Evolutionary conservation across 2,888 invertebrate species (phyloP), one percentile per base, ranked within the genome.

Genomic region (Tenthredo notha): DNA sequence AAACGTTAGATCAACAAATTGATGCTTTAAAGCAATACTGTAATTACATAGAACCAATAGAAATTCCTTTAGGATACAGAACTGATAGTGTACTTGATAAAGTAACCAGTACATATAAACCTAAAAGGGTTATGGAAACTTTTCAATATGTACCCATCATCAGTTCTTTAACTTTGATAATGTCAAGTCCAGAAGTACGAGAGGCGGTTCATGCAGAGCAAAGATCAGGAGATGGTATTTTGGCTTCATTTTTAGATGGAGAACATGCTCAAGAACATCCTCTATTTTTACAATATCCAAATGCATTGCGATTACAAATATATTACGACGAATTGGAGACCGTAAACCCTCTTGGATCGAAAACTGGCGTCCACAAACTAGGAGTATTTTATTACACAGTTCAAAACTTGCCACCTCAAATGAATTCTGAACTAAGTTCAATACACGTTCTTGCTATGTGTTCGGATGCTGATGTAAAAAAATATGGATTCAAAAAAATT

Each of bases 241-340:
- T 87, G 37, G 40, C 25, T 37, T 87, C 87, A 4, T 88, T 87
- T 85, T 40, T 87, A 15, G 87, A 88, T 85, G 86, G 88, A 29
- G 25, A 86, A 25, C 5, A 75, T 43, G 43, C n/a, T 3, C n/a
- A 40, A 15, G 15, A 4, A 21, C 75, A 75, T 37, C 43, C 40
- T 10, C 47, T 75, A 37, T 43, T 75, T n/a, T 7, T 9, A n/a
- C 75, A 21, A 75, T 15, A 33, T 21, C 15, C 6, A 33, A 37
- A 85, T 40, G 84, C 85, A 25, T 40, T 86, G 3, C 58, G 86
- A 33, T 50, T 87, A 1, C 85, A 87, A 84, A 43, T 87, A 2
- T 75, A 88, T 75, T 88, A 87, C 77, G 86, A 88, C 83, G 87
- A 88, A 54, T 47, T 88, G 18, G 88, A 88, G 85, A 86, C 86